Evolutionary conservation across 2,888 invertebrate genomes (phyloP).

Genomic region (Agelastica alni): DNA sequence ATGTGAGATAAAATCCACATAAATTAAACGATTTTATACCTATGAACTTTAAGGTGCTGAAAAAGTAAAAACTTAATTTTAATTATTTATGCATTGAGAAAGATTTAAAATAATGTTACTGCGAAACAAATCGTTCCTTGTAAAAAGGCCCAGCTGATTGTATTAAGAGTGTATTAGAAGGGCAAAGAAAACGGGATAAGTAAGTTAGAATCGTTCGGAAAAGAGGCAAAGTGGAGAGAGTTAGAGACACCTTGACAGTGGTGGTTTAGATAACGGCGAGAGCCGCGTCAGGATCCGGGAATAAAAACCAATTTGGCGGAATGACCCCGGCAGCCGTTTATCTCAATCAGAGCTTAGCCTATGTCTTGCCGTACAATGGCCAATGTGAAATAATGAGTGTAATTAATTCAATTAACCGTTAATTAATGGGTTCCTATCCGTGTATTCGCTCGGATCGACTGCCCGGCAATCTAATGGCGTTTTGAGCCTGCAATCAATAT

Average conservation of each 20-base stretch:
- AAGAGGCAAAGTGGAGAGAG: conserved; percentile 22
- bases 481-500: conserved; percentile 60
- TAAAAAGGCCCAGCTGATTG: too few relatives aligned
- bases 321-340: conserved; percentile 56
- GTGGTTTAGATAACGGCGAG: conserved; percentile 40
- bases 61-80: too few relatives aligned
- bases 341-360: conserved; percentile 57
- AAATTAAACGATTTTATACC: too few relatives aligned
- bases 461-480: conserved; percentile 56
- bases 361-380: conserved; percentile 54
- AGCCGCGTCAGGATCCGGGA: conserved; percentile 29
- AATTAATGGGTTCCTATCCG: conserved; percentile 59
- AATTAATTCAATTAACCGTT: conserved; percentile 63
- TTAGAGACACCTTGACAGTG: conserved; percentile 45
- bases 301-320: conserved; percentile 58
- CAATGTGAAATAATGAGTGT: conserved; percentile 59
- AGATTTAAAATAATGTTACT: too few relatives aligned
- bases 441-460: conserved; percentile 56
- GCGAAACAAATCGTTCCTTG: too few relatives aligned
- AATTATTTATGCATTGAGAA: too few relatives aligned
- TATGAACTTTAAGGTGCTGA: too few relatives aligned
- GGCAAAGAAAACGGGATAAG: conserved; percentile 31
- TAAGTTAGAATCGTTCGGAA: conserved; percentile 27
- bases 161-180: conserved; percentile 28
- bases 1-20: too few relatives aligned